Percentiles rank a stretch among this genome's conserved stretches.
Conservation (phyloP, 2,797 vertebrate genomes). For the Melanotaenia trifasciata region DNA sequence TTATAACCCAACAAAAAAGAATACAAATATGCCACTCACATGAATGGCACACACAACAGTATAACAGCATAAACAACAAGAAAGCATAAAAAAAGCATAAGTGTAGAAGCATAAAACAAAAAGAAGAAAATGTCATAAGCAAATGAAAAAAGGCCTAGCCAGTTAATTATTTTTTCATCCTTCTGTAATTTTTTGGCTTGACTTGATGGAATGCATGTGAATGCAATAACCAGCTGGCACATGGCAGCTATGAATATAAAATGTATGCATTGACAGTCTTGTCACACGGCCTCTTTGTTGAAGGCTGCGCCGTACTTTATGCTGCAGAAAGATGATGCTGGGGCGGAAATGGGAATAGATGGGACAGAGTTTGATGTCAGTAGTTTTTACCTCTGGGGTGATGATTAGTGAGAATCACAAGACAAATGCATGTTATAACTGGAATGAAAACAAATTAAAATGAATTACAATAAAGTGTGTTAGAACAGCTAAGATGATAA, state of each 20-base stretch:
- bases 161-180: not conserved
- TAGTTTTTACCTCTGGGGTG: conserved; percentile 13
- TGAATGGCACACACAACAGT: not conserved
- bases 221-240: conserved; percentile 16
- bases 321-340: conserved; percentile 42
- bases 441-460: not conserved
- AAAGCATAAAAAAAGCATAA: not conserved
- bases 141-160: not conserved
- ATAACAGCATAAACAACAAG: not conserved
- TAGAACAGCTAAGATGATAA: conserved; percentile 5
- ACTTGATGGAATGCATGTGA: conserved; percentile 7
- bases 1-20: conserved; percentile 12
- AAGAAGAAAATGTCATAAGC: not conserved
- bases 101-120: not conserved
- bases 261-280: conserved; percentile 34
- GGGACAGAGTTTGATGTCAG: conserved; percentile 10
- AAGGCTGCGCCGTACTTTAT: conserved; percentile 25
- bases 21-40: conserved; percentile 24
- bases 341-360: not conserved
- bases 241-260: conserved; percentile 39
- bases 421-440: not conserved
- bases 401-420: conserved; percentile 10
- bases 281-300: conserved; percentile 39
- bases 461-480: not conserved
- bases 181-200: not conserved